Conservation (phyloP, 2,797 vertebrate species). For the Ambastaia sidthimunki region DNA sequence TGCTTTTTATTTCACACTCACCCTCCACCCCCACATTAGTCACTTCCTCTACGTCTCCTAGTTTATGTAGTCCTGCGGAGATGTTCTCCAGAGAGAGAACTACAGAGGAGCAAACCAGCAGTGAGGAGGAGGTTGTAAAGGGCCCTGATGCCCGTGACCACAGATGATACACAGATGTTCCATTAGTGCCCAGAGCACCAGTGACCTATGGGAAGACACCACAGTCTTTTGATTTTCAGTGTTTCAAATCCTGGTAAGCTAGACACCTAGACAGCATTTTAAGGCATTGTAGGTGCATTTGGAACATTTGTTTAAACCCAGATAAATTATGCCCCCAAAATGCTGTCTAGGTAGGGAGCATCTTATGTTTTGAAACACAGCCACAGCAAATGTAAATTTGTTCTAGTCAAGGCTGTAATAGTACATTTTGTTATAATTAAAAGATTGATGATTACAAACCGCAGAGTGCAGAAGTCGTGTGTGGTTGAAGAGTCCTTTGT, state of each 20-base stretch:
- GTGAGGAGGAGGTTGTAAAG: conserved; percentile 72
- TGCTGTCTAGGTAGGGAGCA: too few species aligned
- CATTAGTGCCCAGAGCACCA: conserved; percentile 78
- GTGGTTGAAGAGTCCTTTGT: conserved; percentile 80
- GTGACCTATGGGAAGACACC: conserved; percentile 75
- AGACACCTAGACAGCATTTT: too few species aligned
- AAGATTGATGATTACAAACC: conserved; percentile 79
- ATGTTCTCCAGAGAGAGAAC: conserved; percentile 61
- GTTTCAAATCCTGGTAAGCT: too few species aligned
- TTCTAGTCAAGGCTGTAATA: too few species aligned
- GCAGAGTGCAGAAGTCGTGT: conserved; percentile 83
- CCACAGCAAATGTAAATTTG: not conserved
- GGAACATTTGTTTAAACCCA: too few species aligned
- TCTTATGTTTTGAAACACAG: not conserved
- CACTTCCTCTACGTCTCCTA: conserved; percentile 79
- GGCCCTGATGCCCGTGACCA: conserved; percentile 66
- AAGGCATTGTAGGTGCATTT: too few species aligned
- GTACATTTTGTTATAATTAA: not conserved
- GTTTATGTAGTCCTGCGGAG: conserved; percentile 71
- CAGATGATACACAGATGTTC: conserved; percentile 77
- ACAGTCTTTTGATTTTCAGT: too few species aligned
- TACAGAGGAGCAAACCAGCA: conserved; percentile 77
- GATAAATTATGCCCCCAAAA: too few species aligned
- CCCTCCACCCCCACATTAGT: conserved; percentile 80
- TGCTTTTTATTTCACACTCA: conserved; percentile 55